These are phyloP conservation scores for Lates japonicus DNA, from an alignment of 2,797 vertebrate species.

Conservation along the genomic window DNA sequence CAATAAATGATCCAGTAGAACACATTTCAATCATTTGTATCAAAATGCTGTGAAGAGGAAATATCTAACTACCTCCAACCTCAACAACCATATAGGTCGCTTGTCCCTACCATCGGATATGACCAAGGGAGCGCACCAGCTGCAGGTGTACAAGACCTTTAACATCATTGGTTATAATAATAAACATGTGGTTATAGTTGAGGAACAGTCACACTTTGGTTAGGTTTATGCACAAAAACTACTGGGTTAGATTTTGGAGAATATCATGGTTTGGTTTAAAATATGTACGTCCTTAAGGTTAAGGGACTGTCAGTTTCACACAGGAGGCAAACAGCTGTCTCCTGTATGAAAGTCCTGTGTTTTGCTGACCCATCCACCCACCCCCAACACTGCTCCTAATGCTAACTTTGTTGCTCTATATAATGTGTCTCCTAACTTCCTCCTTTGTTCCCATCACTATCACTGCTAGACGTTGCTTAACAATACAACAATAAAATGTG, in stretches of 20 bases:
- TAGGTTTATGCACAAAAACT: no score
- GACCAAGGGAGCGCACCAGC: not conserved
- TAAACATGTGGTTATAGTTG: no score
- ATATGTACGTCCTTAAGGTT: not conserved
- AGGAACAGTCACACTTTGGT: no score
- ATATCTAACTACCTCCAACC: not conserved
- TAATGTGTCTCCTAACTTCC: not conserved
- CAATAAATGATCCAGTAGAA: not conserved
- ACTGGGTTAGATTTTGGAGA: not conserved
- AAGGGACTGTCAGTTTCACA: not conserved
- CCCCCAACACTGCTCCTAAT: not conserved
- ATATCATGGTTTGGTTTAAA: not conserved
- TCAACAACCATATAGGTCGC: not conserved
- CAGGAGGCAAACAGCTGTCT: not conserved
- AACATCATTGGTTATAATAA: not conserved
- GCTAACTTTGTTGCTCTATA: no score
- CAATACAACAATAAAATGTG: not conserved
- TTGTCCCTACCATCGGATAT: not conserved
- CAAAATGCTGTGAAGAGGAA: not conserved
- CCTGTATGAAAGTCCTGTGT: not conserved
- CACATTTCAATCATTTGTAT: not conserved
- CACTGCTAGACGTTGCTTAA: not conserved
- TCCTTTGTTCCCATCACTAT: not conserved
- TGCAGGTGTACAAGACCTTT: not conserved
- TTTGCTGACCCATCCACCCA: not conserved